A percentile compares a stretch with the other conserved stretches of the same genome.
Evolutionary conservation across 2,888 invertebrate species (phyloP).

Genomic region (Mythimna albipuncta): DNA sequence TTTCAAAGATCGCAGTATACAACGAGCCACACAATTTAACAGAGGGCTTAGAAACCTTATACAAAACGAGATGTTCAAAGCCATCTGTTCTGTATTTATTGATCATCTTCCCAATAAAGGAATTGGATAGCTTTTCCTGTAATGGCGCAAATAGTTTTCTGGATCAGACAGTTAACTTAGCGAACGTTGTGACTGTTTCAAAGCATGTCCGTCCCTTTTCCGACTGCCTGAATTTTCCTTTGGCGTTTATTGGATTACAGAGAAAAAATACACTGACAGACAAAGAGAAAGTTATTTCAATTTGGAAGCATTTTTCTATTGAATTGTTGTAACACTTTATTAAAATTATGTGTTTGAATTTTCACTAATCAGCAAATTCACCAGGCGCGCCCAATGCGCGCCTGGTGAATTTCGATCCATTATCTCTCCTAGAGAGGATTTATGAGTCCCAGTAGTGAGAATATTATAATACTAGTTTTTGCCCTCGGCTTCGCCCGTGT

Average conservation of each 20-base stretch:
- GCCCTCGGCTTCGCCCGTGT: too few species aligned
- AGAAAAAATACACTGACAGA: constrained; percentile 19
- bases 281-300: constrained; percentile 15
- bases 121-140: constrained; percentile 41
- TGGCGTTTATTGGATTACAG: constrained; percentile 41
- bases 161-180: constrained; percentile 45
- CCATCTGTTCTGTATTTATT: constrained; percentile 27
- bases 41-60: not conserved
- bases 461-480: too few species aligned
- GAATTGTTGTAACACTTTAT: not conserved
- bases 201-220: constrained; percentile 41
- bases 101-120: constrained; percentile 25
- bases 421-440: too few species aligned
- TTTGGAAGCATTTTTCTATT: constrained; percentile 22
- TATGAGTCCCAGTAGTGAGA: too few species aligned
- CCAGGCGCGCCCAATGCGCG: too few species aligned
- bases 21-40: not conserved
- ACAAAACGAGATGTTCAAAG: constrained; percentile 9
- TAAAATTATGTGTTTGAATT: not conserved
- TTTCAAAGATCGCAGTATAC: not conserved
- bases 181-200: constrained; percentile 41
- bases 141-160: constrained; percentile 36
- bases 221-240: constrained; percentile 20
- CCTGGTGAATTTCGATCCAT: too few species aligned
- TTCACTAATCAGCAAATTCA: not conserved